Conservation (phyloP, 2,888 invertebrate genomes). For the Andrena bicolor region DNA sequence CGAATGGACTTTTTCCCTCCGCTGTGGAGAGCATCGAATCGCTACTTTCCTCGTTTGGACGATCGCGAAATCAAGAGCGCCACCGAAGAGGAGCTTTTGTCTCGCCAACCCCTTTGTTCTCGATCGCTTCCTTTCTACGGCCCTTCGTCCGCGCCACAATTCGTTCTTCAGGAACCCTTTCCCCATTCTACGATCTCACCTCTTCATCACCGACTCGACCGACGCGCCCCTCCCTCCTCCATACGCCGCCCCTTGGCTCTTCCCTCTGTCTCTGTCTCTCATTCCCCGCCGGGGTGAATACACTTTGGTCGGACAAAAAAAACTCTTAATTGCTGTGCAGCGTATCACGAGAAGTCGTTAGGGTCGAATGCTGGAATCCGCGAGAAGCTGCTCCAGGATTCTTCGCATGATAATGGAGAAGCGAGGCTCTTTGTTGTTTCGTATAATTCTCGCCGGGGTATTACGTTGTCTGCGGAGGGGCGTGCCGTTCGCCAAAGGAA, state of each 20-base stretch:
- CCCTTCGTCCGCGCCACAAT: slow-evolving; percentile 59
- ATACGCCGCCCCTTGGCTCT: slow-evolving; percentile 42
- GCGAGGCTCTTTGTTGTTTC: slow-evolving; percentile 32
- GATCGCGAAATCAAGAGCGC: slow-evolving; percentile 70
- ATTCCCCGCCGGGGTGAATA: slow-evolving; percentile 63
- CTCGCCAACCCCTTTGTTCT: slow-evolving; percentile 65
- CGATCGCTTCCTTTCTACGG: slow-evolving; percentile 66
- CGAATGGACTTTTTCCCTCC: neutral
- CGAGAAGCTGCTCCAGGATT: slow-evolving; percentile 50
- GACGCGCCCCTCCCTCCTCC: slow-evolving; percentile 12
- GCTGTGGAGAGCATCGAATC: slow-evolving; percentile 41
- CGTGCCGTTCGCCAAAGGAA: slow-evolving; percentile 17
- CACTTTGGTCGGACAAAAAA: slow-evolving; percentile 68
- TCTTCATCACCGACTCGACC: slow-evolving; percentile 63
- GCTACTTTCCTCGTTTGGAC: slow-evolving; percentile 63
- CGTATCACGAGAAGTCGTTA: slow-evolving; percentile 69
- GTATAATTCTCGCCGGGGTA: slow-evolving; percentile 35
- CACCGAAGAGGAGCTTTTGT: slow-evolving; percentile 67
- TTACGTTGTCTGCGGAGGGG: slow-evolving; percentile 13
- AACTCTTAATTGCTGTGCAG: slow-evolving; percentile 71
- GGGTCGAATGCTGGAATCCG: slow-evolving; percentile 59
- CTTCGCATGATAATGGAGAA: slow-evolving; percentile 55
- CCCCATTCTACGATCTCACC: slow-evolving; percentile 60
- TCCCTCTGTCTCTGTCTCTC: slow-evolving; percentile 1
- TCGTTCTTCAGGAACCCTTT: slow-evolving; percentile 63